Evolutionary conservation across 1,140 invertebrate genomes (phyloP).

Genomic region (Littorina saxatilis): DNA sequence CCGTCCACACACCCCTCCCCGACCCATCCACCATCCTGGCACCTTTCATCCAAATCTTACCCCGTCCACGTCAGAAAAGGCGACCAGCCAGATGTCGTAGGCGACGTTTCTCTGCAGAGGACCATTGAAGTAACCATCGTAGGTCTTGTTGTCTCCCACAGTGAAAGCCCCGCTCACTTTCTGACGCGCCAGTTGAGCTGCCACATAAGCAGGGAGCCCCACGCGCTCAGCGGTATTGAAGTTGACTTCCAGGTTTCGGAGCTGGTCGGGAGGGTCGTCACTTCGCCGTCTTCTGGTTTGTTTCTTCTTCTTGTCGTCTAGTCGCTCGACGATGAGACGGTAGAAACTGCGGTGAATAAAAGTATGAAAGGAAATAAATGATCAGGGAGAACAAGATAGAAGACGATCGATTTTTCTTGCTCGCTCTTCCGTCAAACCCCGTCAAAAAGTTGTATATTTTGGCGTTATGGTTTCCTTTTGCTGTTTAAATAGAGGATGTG

Average conservation of each 20-base stretch:
- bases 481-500: too few species aligned
- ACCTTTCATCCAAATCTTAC: too few species aligned
- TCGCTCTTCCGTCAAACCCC: too few species aligned
- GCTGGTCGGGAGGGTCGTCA: constrained; percentile 41
- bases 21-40: too few species aligned
- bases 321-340: constrained; percentile 58
- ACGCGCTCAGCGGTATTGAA: constrained; percentile 78
- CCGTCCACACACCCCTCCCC: too few species aligned
- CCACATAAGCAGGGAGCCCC: constrained; percentile 86
- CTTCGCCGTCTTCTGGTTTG: not conserved
- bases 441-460: too few species aligned
- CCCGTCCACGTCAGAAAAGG: constrained; percentile 62
- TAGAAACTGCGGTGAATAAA: constrained; percentile 53
- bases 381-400: too few species aligned
- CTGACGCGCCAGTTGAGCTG: constrained; percentile 82
- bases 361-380: too few species aligned
- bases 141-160: constrained; percentile 85
- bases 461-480: too few species aligned
- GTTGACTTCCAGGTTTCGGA: constrained; percentile 50
- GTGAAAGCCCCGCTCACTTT: constrained; percentile 79
- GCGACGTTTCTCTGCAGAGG: constrained; percentile 81
- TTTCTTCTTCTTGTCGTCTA: constrained; percentile 26
- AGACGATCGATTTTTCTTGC: too few species aligned
- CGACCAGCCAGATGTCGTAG: constrained; percentile 84
- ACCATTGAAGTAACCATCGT: constrained; percentile 87